phyloP scores from a whole-genome alignment of 2,888 invertebrate species.

The Fabriciana adippe region DNA sequence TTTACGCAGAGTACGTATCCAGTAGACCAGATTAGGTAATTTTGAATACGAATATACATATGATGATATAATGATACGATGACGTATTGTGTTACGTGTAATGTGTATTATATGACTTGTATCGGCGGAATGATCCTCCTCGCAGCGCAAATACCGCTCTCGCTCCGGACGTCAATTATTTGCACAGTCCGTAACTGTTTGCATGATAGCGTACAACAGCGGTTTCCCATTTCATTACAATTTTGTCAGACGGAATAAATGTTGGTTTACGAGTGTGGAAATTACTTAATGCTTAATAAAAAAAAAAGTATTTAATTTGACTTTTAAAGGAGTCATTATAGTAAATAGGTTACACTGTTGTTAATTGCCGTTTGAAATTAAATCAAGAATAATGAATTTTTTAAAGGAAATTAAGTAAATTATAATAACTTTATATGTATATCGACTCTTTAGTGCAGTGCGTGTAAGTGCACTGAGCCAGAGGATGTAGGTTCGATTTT shows the following conservation, averaged over 20 bases:
- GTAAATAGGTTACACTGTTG: background rate
- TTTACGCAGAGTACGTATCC: no score
- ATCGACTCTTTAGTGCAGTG: no score
- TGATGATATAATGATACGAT: no score
- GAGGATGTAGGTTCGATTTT: no score
- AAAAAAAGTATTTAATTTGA: background rate
- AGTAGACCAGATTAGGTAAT: no score
- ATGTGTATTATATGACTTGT: no score
- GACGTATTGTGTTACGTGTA: no score
- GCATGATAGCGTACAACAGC: slow-evolving; percentile 10
- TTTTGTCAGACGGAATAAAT: slow-evolving; percentile 25
- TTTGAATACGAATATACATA: no score
- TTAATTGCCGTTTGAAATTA: background rate
- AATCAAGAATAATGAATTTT: background rate
- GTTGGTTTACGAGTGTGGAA: slow-evolving; percentile 19
- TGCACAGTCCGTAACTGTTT: slow-evolving; percentile 18
- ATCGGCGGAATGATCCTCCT: no score
- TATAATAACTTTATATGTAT: no score
- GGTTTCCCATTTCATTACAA: slow-evolving; percentile 27
- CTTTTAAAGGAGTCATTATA: slow-evolving; percentile 5
- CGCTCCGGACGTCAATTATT: slow-evolving; percentile 13
- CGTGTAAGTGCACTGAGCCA: no score
- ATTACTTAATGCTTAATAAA: background rate
- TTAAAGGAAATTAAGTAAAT: background rate
- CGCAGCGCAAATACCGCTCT: slow-evolving; percentile 4